Conservation (phyloP, 2,888 invertebrate species). For the Ptychoptera contaminata region DNA sequence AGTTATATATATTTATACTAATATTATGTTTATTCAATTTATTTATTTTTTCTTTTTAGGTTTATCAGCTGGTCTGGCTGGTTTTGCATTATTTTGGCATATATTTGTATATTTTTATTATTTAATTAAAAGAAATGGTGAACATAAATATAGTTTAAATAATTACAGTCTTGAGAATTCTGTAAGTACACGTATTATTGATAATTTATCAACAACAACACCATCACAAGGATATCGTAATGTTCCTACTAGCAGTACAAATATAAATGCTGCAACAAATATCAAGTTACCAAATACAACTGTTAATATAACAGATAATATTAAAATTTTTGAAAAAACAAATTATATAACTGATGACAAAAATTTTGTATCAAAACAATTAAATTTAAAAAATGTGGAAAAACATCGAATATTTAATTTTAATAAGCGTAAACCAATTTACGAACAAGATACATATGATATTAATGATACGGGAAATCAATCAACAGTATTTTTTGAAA, state of each 20-base stretch:
- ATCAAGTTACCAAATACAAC: constrained; percentile 2
- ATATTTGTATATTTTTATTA: constrained; percentile 12
- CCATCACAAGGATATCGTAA: constrained; percentile 2
- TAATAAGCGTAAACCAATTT: constrained; percentile 11
- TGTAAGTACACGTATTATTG: constrained; percentile 6
- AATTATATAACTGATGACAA: constrained; percentile 11
- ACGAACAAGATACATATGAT: constrained; percentile 10
- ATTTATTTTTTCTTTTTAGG: constrained; percentile 8
- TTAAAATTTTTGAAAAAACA: constrained; percentile 11
- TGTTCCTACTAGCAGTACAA: background rate
- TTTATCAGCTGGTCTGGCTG: constrained; percentile 12
- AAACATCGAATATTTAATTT: constrained; percentile 11
- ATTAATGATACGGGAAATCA: constrained; percentile 10
- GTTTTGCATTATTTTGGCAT: constrained; percentile 13
- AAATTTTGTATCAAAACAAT: constrained; percentile 12
- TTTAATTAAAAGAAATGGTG: constrained; percentile 6
- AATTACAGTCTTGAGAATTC: background rate
- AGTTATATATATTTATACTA: background rate
- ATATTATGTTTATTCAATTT: too few relatives aligned
- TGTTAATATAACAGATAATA: constrained; percentile 5
- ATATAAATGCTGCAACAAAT: background rate
- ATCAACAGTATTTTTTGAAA: constrained; percentile 12
- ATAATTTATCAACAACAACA: constrained; percentile 8
- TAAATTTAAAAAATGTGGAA: constrained; percentile 10
- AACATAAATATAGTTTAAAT: constrained; percentile 3